Evolutionary conservation across 2,113 vertebrate genomes (phyloP).

Genomic region (Noturus placidus): DNA sequence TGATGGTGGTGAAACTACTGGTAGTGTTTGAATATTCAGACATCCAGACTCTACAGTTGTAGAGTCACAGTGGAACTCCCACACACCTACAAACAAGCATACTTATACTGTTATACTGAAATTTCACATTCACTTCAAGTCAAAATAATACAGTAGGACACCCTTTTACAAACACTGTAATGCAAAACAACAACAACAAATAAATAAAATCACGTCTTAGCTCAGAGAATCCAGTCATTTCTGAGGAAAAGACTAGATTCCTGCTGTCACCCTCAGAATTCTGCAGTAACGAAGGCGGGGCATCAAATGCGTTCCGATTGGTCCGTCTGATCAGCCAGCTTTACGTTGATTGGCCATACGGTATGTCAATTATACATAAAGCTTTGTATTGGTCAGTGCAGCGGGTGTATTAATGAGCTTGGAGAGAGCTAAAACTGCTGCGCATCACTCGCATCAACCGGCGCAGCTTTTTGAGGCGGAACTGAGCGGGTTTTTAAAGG

Average conservation of each 20-base stretch:
- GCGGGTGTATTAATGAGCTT: conserved; percentile 44
- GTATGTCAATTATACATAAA: conserved; percentile 35
- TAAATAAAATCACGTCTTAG: conserved; percentile 13
- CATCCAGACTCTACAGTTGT: not conserved
- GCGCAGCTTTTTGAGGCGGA: conserved; percentile 69
- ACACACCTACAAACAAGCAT: not conserved
- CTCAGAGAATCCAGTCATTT: conserved; percentile 67
- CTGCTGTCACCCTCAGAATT: conserved; percentile 66
- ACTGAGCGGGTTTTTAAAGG: conserved; percentile 50
- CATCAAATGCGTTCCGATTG: conserved; percentile 62
- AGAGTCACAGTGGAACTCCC: not conserved
- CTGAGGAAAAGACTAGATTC: conserved; percentile 60
- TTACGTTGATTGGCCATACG: conserved; percentile 55
- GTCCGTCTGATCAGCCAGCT: conserved; percentile 13
- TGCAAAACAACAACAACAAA: not conserved
- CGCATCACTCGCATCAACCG: conserved; percentile 54
- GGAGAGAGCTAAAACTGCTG: conserved; percentile 45
- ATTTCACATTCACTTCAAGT: not conserved
- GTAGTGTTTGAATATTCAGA: not conserved
- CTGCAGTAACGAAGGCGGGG: conserved; percentile 79
- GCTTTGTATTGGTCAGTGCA: conserved; percentile 58
- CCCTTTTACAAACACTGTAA: conserved; percentile 22
- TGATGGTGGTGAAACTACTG: not conserved
- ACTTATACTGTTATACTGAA: not conserved
- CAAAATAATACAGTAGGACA: not conserved